These are phyloP conservation scores for human DNA, from an alignment of 2,113 vertebrate species.

Conservation along the genomic window DNA sequence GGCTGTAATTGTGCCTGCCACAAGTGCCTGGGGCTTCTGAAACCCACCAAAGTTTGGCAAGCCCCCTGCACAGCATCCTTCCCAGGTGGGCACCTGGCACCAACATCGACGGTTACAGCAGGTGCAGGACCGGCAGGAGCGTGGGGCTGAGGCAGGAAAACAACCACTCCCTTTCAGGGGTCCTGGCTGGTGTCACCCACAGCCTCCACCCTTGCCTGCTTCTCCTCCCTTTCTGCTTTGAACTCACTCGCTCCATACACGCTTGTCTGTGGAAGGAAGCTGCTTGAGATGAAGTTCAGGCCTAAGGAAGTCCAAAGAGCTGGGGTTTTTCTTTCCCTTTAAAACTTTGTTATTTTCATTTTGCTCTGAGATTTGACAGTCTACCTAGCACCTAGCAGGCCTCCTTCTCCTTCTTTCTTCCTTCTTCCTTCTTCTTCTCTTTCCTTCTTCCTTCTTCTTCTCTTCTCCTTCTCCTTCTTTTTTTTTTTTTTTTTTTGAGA, in stretches of 20 bases:
- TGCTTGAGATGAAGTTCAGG: fast-evolving
- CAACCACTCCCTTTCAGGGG: fast-evolving
- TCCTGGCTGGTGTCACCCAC: neutral
- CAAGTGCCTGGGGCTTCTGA: fast-evolving
- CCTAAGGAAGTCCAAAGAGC: neutral
- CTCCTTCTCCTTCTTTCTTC: no score
- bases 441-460: no score
- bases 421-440: no score
- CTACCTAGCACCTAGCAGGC: neutral
- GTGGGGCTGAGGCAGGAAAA: neutral
- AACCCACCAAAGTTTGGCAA: neutral
- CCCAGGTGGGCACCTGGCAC: fast-evolving
- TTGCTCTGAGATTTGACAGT: neutral
- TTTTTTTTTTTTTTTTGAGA: neutral
- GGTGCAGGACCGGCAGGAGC: fast-evolving
- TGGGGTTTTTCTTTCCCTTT: neutral
- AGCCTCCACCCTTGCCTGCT: no score
- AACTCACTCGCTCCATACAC: neutral
- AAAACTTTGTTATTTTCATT: neutral
- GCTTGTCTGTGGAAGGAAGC: fast-evolving
- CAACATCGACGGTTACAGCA: fast-evolving
- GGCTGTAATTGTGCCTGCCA: neutral
- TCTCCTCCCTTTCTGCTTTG: no score
- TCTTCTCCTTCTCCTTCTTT: no score
- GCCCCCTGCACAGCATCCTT: no score